phyloP scores from a whole-genome alignment of 2,797 vertebrate species.

The Nannoperca obscura region DNA sequence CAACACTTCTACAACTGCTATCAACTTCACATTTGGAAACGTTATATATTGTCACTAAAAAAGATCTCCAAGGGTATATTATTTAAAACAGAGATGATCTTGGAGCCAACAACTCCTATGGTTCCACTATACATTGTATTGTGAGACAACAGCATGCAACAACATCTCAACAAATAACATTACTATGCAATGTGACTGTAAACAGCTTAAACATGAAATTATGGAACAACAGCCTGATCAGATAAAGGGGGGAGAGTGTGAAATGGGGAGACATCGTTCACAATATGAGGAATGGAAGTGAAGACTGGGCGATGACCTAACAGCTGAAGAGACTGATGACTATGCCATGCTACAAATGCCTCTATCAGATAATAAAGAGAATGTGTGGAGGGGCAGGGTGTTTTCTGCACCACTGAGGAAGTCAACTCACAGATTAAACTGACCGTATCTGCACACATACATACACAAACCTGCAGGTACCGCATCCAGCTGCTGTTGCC shows the following conservation, averaged over 20 bases:
- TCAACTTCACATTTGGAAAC: background rate
- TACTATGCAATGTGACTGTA: conserved; percentile 1
- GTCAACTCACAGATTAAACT: conserved; percentile 49
- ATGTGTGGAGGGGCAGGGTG: conserved; percentile 48
- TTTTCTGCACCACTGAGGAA: conserved; percentile 51
- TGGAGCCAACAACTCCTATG: background rate
- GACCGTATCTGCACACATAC: conserved; percentile 36
- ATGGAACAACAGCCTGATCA: conserved; percentile 36
- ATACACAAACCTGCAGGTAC: conserved; percentile 40
- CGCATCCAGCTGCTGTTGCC: conserved; percentile 54
- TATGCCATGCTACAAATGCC: conserved; percentile 80
- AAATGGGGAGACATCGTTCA: conserved; percentile 23
- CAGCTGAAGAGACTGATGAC: conserved; percentile 82
- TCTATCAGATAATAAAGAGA: conserved; percentile 77
- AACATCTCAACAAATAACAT: background rate
- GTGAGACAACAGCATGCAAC: background rate
- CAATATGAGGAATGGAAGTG: conserved; percentile 69
- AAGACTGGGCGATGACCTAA: conserved; percentile 82
- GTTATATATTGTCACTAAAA: background rate
- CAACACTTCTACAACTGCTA: background rate
- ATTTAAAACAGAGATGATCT: background rate
- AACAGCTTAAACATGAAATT: conserved; percentile 22
- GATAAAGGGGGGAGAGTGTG: conserved; percentile 26
- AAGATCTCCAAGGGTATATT: background rate
- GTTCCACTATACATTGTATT: background rate